phyloP scores from a whole-genome alignment of 2,888 invertebrate species.

The Tholera decimalis region DNA sequence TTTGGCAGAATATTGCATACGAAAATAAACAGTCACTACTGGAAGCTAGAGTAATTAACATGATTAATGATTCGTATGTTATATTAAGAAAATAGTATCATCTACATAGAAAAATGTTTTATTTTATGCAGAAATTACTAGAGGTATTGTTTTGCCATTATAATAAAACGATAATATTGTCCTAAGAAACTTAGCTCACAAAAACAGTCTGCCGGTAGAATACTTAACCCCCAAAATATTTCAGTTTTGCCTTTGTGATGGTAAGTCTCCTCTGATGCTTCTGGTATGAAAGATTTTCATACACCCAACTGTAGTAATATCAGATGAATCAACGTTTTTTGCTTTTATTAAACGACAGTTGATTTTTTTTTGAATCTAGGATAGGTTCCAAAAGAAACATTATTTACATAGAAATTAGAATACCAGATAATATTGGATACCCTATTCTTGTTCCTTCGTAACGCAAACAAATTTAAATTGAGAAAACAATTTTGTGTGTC shows the following conservation, averaged over 20 bases:
- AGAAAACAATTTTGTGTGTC: too few species aligned
- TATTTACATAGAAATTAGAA: too few species aligned
- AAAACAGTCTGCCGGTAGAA: not conserved
- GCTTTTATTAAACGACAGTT: too few species aligned
- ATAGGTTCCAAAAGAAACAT: too few species aligned
- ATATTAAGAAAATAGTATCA: not conserved
- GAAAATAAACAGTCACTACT: slow-evolving; percentile 30
- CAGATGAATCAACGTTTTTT: not conserved
- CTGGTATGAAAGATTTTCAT: not conserved
- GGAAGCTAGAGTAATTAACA: slow-evolving; percentile 14
- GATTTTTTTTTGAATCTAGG: too few species aligned
- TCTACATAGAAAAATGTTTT: not conserved
- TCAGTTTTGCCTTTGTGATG: not conserved
- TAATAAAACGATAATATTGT: too few species aligned
- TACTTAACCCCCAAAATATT: not conserved
- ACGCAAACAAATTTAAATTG: too few species aligned
- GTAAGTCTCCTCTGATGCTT: not conserved
- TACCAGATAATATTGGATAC: too few species aligned
- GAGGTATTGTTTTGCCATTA: too few species aligned
- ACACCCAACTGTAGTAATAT: not conserved
- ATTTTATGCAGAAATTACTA: too few species aligned
- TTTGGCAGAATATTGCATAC: slow-evolving; percentile 18
- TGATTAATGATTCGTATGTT: not conserved
- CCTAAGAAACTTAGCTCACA: too few species aligned
- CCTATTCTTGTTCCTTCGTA: too few species aligned